These are phyloP conservation scores for Darevskia nairensis DNA, from an alignment of 2,797 vertebrate species.

Conservation along the genomic window DNA sequence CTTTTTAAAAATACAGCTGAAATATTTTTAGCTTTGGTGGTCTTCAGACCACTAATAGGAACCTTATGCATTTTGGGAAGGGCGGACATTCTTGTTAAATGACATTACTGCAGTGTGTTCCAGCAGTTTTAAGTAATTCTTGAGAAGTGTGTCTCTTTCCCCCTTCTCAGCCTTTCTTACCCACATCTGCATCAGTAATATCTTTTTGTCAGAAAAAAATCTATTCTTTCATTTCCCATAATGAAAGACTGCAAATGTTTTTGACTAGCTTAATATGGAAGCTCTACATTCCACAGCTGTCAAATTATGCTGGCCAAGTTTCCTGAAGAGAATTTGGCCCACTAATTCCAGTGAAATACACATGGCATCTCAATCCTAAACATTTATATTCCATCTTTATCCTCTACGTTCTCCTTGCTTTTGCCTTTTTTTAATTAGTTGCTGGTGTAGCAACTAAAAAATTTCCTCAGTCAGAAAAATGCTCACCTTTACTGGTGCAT, in stretches of 20 bases:
- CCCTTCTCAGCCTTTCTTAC: conserved; percentile 58
- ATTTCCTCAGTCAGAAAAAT: not conserved
- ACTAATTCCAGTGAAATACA: conserved; percentile 17
- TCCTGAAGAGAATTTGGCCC: not conserved
- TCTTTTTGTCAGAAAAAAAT: not conserved
- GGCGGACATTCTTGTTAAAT: conserved; percentile 65
- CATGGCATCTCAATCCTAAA: not conserved
- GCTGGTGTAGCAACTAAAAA: not conserved
- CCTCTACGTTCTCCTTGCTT: not conserved
- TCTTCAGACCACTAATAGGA: conserved; percentile 72
- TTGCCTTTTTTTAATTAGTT: not conserved
- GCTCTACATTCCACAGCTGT: conserved; percentile 27
- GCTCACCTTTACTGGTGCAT: not conserved
- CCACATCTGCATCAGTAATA: conserved; percentile 54
- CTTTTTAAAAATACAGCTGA: conserved; percentile 70
- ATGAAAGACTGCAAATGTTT: conserved; percentile 12
- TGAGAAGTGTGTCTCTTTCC: conserved; percentile 32
- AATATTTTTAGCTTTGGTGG: conserved; percentile 75
- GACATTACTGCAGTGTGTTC: conserved; percentile 64
- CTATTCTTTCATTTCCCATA: conserved; percentile 23
- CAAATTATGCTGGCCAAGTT: conserved; percentile 31
- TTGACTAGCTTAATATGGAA: not conserved
- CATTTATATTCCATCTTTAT: not conserved
- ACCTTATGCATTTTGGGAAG: conserved; percentile 60
- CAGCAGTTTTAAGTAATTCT: conserved; percentile 66